Percentiles rank a stretch among this genome's conserved stretches.
Evolutionary conservation across 2,113 vertebrate species (phyloP).

Genomic region (Percina caprodes): DNA sequence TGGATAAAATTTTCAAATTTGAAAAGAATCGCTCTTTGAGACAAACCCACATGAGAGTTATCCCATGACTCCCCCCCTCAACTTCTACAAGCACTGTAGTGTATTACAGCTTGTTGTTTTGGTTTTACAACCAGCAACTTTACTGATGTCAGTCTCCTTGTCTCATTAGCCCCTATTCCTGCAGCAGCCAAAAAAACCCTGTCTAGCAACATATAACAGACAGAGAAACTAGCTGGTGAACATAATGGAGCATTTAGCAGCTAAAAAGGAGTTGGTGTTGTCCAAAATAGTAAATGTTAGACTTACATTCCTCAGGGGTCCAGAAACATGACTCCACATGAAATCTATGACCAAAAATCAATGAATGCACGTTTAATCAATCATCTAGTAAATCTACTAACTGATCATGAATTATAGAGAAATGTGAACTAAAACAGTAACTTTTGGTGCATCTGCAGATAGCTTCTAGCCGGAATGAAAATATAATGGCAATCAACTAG

Average conservation of each 20-base stretch:
- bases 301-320: neutral
- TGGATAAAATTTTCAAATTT: neutral
- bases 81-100: neutral
- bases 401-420: neutral
- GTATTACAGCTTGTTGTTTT: neutral
- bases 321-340: neutral
- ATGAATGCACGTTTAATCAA: neutral
- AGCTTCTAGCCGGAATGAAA: no score
- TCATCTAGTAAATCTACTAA: neutral
- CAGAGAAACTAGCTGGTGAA: neutral
- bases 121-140: neutral
- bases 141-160: no score
- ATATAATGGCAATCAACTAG: no score
- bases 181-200: neutral
- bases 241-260: neutral
- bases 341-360: neutral
- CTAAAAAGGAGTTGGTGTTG: neutral
- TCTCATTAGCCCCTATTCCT: no score
- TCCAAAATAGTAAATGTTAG: neutral
- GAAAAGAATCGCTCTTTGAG: no score
- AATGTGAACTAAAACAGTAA: neutral
- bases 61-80: neutral
- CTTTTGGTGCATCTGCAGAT: no score
- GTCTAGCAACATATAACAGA: neutral
- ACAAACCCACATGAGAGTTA: no score